These are phyloP conservation scores for Orchesellides sinensis DNA, from an alignment of 2,888 invertebrate species.

Conservation along the genomic window DNA sequence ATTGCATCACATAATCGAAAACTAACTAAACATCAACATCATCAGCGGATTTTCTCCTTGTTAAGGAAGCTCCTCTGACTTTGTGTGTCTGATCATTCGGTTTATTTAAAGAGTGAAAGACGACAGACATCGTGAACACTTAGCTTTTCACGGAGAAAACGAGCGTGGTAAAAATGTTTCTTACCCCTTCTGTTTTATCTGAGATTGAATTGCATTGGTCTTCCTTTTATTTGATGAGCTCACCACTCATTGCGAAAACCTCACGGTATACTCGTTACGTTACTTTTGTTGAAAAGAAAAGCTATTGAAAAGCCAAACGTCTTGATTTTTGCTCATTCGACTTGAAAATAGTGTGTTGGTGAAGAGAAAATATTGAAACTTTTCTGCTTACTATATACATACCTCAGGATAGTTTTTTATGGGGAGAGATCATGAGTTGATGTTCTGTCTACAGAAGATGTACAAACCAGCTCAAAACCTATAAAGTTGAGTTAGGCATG, in stretches of 20 bases:
- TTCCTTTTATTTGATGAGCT: background rate
- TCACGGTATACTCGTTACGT: no score
- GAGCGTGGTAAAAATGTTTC: background rate
- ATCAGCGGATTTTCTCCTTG: conserved; percentile 31
- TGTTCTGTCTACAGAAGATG: no score
- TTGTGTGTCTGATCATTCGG: conserved; percentile 50
- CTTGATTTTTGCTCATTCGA: no score
- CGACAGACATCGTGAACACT: conserved; percentile 4
- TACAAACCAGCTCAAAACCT: no score
- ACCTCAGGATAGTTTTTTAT: no score
- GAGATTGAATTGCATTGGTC: background rate
- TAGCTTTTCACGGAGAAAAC: background rate
- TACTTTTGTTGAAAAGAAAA: no score
- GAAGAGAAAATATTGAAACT: no score
- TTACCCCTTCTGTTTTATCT: no score
- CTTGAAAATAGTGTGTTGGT: no score
- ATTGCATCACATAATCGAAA: conserved; percentile 6
- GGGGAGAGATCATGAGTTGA: no score
- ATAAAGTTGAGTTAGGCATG: no score
- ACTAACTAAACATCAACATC: conserved; percentile 34
- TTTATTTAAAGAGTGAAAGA: conserved; percentile 52
- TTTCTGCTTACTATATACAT: background rate
- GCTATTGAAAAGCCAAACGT: no score
- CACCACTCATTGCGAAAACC: background rate
- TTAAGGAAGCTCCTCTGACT: conserved; percentile 26